phyloP scores from a whole-genome alignment of 2,113 vertebrate genomes.

The Corythaeola cristata region DNA sequence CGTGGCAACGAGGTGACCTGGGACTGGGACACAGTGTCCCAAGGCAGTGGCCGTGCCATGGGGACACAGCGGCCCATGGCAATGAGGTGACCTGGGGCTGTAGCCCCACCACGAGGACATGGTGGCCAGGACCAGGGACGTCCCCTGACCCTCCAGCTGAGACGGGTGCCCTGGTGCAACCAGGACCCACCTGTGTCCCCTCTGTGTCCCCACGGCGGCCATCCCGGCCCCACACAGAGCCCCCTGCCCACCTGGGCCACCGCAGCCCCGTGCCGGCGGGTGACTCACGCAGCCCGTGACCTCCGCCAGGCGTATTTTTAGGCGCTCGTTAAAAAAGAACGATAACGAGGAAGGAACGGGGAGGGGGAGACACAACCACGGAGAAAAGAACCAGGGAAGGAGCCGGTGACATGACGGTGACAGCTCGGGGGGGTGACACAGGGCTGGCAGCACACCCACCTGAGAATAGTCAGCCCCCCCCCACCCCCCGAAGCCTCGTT shows the following conservation, averaged over 20 bases:
- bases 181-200: neutral
- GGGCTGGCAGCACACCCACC: neutral
- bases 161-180: accelerated
- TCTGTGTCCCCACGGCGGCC: accelerated
- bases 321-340: conserved; percentile 25
- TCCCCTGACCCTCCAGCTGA: neutral
- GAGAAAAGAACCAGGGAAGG: neutral
- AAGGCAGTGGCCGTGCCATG: neutral
- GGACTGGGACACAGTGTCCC: no score
- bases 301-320: conserved; percentile 17
- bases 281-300: conserved; percentile 36
- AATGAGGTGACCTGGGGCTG: neutral
- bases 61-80: neutral
- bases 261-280: accelerated
- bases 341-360: neutral
- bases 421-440: neutral
- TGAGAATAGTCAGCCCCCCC: neutral
- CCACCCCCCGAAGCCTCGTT: neutral
- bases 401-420: neutral
- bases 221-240: neutral
- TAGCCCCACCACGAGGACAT: neutral
- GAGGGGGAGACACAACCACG: neutral
- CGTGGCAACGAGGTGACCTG: neutral
- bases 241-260: neutral
- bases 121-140: neutral